These are phyloP conservation scores for Micropoecilia bifurca DNA, from an alignment of 2,797 vertebrate species.

Conservation along the genomic window DNA sequence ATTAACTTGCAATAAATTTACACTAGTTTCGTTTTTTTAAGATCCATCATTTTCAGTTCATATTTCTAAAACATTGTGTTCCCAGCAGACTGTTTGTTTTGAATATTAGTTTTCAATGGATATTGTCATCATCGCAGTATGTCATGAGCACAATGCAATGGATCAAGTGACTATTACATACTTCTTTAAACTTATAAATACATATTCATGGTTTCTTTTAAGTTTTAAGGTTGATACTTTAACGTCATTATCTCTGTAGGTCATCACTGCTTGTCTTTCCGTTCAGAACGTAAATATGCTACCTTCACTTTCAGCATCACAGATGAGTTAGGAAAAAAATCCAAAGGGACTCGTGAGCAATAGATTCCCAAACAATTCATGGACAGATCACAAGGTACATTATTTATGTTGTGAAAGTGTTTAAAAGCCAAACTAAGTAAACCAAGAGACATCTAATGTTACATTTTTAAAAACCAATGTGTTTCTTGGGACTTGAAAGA, in stretches of 20 bases:
- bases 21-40: not conserved
- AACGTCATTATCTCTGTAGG: constrained; percentile 39
- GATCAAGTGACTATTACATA: constrained; percentile 11
- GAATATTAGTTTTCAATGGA: constrained; percentile 34
- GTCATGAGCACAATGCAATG: constrained; percentile 28
- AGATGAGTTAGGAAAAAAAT: constrained; percentile 43
- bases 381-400: not conserved
- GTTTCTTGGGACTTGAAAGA: constrained; percentile 4
- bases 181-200: constrained; percentile 44
- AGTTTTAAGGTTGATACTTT: constrained; percentile 60
- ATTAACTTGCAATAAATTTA: not conserved
- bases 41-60: constrained; percentile 2
- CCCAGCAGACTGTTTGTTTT: constrained; percentile 6
- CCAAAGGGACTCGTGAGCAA: constrained; percentile 15
- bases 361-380: constrained; percentile 26
- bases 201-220: not conserved
- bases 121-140: constrained; percentile 33
- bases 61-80: not conserved
- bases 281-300: constrained; percentile 60
- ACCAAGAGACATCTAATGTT: not conserved
- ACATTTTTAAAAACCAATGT: not conserved
- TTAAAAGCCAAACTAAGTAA: constrained; percentile 7
- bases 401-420: constrained; percentile 3
- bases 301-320: constrained; percentile 69
- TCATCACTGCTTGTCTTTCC: constrained; percentile 44